A percentile compares a stretch with the other conserved stretches of the same genome.
These are phyloP conservation scores for human DNA, from an alignment of 2,113 vertebrate genomes.

Conservation along the genomic window DNA sequence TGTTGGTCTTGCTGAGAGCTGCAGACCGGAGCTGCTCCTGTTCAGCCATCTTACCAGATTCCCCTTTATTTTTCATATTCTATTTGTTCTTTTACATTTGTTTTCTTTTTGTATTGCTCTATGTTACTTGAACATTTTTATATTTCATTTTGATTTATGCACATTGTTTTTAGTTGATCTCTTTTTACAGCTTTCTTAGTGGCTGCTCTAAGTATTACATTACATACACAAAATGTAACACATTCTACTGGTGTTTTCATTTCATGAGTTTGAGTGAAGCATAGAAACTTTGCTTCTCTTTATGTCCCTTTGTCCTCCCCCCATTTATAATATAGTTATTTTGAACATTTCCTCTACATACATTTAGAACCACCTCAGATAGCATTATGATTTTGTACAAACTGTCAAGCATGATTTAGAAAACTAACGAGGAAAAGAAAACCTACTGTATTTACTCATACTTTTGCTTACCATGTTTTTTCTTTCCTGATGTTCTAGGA, in stretches of 20 bases:
- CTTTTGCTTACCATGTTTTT: neutral
- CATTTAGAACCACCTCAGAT: neutral
- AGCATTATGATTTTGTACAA: neutral
- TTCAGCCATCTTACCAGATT: too few species aligned
- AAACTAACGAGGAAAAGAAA: neutral
- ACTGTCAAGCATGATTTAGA: neutral
- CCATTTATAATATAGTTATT: neutral
- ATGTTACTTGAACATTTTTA: neutral
- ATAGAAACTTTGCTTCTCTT: neutral
- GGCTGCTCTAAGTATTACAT: neutral
- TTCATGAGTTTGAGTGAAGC: neutral
- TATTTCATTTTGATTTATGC: neutral
- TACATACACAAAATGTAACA: neutral
- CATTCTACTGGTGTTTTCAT: neutral
- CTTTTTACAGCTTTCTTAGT: neutral
- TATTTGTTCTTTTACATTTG: neutral
- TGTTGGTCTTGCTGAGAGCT: too few species aligned
- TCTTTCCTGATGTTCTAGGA: neutral
- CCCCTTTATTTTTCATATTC: neutral
- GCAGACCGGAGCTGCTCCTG: too few species aligned
- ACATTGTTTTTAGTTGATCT: neutral
- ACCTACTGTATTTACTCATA: neutral
- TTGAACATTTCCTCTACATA: neutral
- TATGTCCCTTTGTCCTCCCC: neutral
- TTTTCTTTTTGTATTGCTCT: neutral